phyloP scores from a whole-genome alignment of 2,113 vertebrate genomes.

The Pao palembangensis region DNA sequence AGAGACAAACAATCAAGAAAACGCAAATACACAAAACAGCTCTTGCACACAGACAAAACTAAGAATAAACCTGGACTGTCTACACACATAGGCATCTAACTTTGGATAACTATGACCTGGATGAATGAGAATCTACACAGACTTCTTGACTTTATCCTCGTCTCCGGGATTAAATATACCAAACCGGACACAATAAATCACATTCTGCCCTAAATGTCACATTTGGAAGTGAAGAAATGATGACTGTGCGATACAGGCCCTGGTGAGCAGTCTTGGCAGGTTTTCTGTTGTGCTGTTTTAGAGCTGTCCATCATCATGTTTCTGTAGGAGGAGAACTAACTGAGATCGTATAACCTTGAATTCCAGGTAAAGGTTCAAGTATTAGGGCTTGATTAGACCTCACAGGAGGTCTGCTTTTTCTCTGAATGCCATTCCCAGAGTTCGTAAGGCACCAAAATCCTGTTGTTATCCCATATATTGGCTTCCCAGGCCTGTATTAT shows the following conservation, averaged over 20 bases:
- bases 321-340: slow-evolving; percentile 11
- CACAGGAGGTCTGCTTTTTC: slow-evolving; percentile 18
- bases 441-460: slow-evolving; percentile 50
- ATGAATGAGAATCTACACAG: too few relatives aligned
- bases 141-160: too few relatives aligned
- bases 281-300: slow-evolving; percentile 44
- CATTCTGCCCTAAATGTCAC: slow-evolving; percentile 31
- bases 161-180: slow-evolving; percentile 9
- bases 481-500: slow-evolving; percentile 31
- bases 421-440: slow-evolving; percentile 47
- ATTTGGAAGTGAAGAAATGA: slow-evolving; percentile 39
- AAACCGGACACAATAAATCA: slow-evolving; percentile 13
- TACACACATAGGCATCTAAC: too few relatives aligned
- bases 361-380: slow-evolving; percentile 34
- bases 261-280: slow-evolving; percentile 36
- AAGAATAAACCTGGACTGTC: too few relatives aligned
- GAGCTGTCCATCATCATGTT: slow-evolving; percentile 47
- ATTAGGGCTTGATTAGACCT: slow-evolving; percentile 57
- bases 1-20: too few relatives aligned
- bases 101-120: too few relatives aligned
- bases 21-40: too few relatives aligned
- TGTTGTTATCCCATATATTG: slow-evolving; percentile 53
- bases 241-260: slow-evolving; percentile 46
- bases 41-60: too few relatives aligned
- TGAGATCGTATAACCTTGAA: slow-evolving; percentile 52